A percentile compares a stretch with the other conserved stretches of the same genome.
Evolutionary conservation across 2,797 vertebrate species (phyloP).

Genomic region (Ptychobarbus kaznakovi): DNA sequence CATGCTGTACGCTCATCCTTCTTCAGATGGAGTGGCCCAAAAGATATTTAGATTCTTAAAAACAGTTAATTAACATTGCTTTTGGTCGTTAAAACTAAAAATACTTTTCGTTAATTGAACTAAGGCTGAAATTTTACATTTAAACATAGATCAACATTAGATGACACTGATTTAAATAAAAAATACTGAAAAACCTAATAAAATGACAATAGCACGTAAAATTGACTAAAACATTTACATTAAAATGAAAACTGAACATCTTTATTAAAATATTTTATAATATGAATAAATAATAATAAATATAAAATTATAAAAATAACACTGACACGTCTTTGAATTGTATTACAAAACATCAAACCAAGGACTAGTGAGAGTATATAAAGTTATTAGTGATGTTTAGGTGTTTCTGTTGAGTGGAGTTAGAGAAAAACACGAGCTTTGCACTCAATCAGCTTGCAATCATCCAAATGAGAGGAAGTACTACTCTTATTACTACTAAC

Average conservation of each 20-base stretch:
- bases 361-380: background rate
- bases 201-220: too few relatives aligned
- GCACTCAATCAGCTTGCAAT: background rate
- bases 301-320: too few relatives aligned
- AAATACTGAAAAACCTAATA: too few relatives aligned
- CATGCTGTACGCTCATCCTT: background rate
- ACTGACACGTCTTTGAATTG: background rate
- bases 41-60: background rate
- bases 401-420: background rate
- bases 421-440: background rate
- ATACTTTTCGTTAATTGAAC: too few relatives aligned
- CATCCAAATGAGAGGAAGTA: background rate
- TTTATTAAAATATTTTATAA: too few relatives aligned
- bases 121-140: background rate
- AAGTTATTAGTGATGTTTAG: background rate
- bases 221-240: too few relatives aligned
- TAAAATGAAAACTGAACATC: too few relatives aligned
- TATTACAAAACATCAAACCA: background rate
- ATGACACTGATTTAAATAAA: too few relatives aligned
- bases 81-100: too few relatives aligned
- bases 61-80: too few relatives aligned
- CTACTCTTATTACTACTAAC: background rate
- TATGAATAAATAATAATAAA: too few relatives aligned
- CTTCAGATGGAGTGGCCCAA: background rate
- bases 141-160: background rate